Conservation (phyloP, 2,797 vertebrate species). For the Lemur catta region DNA sequence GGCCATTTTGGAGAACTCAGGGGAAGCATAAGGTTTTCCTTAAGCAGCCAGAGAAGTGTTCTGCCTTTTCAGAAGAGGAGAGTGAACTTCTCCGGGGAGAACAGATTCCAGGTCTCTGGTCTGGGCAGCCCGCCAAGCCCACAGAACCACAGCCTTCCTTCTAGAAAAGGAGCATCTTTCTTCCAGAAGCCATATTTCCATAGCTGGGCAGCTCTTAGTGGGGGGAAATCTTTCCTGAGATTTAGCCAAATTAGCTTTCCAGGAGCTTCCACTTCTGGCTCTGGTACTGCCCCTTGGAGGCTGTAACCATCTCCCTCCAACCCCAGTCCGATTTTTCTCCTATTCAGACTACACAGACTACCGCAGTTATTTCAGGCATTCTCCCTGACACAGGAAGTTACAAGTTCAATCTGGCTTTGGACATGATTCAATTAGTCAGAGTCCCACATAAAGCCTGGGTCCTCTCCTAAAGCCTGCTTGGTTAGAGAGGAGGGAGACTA, state of each 20-base stretch:
- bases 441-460: not conserved
- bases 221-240: not conserved
- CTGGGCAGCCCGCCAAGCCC: not conserved
- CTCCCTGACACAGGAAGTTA: not conserved
- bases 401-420: not conserved
- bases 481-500: not conserved
- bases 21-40: not conserved
- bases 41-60: not conserved
- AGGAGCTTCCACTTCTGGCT: not conserved
- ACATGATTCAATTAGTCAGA: not conserved
- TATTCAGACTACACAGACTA: too few species aligned
- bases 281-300: not conserved
- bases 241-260: not conserved
- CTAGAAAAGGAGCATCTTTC: too few species aligned
- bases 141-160: not conserved
- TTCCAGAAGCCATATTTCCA: not conserved
- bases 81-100: not conserved
- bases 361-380: not conserved
- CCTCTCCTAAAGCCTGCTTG: not conserved
- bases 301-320: not conserved
- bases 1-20: not conserved
- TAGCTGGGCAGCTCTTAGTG: not conserved
- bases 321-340: not conserved
- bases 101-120: not conserved
- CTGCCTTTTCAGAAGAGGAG: slow-evolving; percentile 33